Conservation (phyloP, 2,113 vertebrate genomes). For the Glaucomys volans region DNA sequence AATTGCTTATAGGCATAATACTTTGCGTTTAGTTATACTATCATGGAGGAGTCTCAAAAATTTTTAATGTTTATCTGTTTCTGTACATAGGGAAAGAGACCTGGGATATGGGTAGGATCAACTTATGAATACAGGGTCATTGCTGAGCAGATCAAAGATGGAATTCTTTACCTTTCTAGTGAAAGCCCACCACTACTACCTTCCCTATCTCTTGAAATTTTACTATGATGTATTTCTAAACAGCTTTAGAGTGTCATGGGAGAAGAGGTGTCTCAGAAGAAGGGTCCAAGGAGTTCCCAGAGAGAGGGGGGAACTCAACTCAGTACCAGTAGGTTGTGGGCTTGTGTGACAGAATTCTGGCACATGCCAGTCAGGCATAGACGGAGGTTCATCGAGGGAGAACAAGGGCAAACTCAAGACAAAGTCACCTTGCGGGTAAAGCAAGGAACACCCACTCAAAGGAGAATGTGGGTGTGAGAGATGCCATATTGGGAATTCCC, state of each 20-base stretch:
- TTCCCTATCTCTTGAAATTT: not conserved
- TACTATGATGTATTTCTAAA: slow-evolving; percentile 4
- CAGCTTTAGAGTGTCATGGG: not conserved
- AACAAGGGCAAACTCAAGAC: too few relatives aligned
- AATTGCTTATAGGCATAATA: slow-evolving; percentile 5
- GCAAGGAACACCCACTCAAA: too few relatives aligned
- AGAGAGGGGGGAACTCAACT: too few relatives aligned
- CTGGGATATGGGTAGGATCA: not conserved
- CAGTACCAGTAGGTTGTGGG: too few relatives aligned
- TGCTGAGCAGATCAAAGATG: not conserved
- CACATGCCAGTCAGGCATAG: too few relatives aligned
- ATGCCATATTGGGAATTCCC: too few relatives aligned
- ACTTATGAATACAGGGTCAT: not conserved
- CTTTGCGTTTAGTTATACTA: slow-evolving; percentile 43
- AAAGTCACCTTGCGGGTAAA: too few relatives aligned
- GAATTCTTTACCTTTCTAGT: not conserved
- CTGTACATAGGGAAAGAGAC: not conserved
- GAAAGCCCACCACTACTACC: not conserved
- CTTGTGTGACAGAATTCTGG: too few relatives aligned
- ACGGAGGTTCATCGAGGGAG: too few relatives aligned
- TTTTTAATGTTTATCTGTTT: slow-evolving; percentile 46
- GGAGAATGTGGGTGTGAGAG: too few relatives aligned
- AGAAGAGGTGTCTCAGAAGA: too few relatives aligned
- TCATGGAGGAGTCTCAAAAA: not conserved
- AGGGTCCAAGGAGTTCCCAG: too few relatives aligned